These are phyloP conservation scores for Drosophila eugracilis DNA, from an alignment of 1,140 invertebrate species.

Conservation along the genomic window DNA sequence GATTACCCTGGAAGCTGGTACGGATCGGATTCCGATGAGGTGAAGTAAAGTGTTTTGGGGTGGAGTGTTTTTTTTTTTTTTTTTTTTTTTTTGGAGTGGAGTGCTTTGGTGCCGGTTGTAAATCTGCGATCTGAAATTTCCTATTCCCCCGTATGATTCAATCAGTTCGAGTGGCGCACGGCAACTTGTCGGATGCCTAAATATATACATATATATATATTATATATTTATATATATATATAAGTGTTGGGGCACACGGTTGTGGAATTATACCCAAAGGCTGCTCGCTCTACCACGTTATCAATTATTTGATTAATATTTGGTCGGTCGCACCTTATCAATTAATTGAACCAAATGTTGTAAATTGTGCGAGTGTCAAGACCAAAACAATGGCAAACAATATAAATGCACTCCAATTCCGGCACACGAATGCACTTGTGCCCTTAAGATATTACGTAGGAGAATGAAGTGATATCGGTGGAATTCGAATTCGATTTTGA, in stretches of 20 bases:
- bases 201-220: conserved; percentile 16
- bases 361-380: conserved; percentile 44
- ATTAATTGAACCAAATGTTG: conserved; percentile 60
- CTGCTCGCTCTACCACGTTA: conserved; percentile 21
- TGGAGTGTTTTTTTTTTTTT: conserved; percentile 1
- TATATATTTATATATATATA: background rate
- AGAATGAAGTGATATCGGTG: background rate
- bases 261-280: conserved; percentile 26
- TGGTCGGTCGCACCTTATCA: conserved; percentile 47
- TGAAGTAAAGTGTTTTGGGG: background rate
- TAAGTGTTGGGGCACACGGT: conserved; percentile 8
- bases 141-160: conserved; percentile 38
- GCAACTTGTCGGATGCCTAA: conserved; percentile 35
- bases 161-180: conserved; percentile 42
- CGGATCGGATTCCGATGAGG: background rate
- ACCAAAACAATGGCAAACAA: conserved; percentile 16
- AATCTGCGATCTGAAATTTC: conserved; percentile 37
- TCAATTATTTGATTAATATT: conserved; percentile 65
- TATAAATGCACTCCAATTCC: conserved; percentile 6
- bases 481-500: background rate
- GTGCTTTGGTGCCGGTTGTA: conserved; percentile 11
- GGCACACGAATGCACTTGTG: conserved; percentile 10
- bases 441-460: background rate
- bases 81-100: background rate
- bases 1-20: conserved; percentile 3